Base-by-base conservation (phyloP, 2,113 vertebrate species). In the Saguinus midas region DNA sequence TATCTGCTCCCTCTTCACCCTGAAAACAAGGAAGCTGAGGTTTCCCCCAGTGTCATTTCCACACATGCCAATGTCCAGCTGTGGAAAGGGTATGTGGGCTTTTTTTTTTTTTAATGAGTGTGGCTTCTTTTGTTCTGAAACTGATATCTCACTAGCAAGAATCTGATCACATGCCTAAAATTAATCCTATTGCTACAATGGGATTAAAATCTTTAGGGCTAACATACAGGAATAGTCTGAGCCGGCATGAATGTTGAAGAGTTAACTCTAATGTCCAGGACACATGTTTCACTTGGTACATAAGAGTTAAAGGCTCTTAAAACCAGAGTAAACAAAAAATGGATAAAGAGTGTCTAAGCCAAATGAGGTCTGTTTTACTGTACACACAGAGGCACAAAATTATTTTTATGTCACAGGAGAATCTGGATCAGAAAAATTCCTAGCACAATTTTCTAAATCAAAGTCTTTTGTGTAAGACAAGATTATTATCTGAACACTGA, bases 401-500 rank as follows among this genome's bases (percentile, higher is more conserved):
- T 52, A 89, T 79, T 83, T 92, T 88, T 68, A 87, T 70, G 18
- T 6, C 37, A 48, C 37, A 37, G 37, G 61, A 86, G 89, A 96
- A 78, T 6, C 40, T 52, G 4, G 13, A 57, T 92, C 66, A 40
- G 50, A 80, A 76, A 80, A 32, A 90, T 94, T 93, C 90, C 78
- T 32, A 90, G 61, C 27, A 83, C 35, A 83, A 2, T 64, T 95
- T 92, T 82, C n/a, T 40, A 95, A 32, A 92, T 72, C 32, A 95
- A 94, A 90, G 8, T 91, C 52, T 76, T 75, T 81, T 93, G 72
- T 88, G 21, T 43, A 94, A 94, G 58, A 57, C 73, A 48, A 90
- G 83, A 90, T 95, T 84, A 87, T 94, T 97, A 95, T 96, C 90
- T 94, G 64, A 84, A 80, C 12, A 73, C 37, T 20, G 82, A 78